Conservation (phyloP, 2,113 vertebrate species). For the Chaetorhynchus papuensis region DNA sequence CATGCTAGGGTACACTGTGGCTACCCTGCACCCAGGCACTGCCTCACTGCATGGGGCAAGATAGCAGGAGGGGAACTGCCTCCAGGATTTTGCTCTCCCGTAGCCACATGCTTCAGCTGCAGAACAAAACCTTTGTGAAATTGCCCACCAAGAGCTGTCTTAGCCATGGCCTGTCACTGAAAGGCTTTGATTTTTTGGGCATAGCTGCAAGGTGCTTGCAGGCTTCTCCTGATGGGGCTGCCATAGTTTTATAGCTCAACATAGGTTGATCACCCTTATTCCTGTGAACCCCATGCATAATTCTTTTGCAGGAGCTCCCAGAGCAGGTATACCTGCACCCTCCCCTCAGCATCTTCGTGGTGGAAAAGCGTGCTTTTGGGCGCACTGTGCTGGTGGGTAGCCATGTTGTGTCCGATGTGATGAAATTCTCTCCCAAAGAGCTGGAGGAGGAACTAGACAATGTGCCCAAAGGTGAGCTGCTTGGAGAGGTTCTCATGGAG, state of each 20-base stretch:
- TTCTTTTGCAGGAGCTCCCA: constrained; percentile 80
- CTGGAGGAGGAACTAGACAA: constrained; percentile 68
- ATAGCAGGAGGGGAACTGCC: not conserved
- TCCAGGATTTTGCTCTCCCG: not conserved
- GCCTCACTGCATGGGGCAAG: not conserved
- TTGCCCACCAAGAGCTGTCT: not conserved
- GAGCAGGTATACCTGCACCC: constrained; percentile 90
- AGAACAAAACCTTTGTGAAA: not conserved
- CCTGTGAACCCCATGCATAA: not conserved
- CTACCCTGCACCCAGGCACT: rapidly evolving
- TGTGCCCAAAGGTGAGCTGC: constrained; percentile 52
- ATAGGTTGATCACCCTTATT: not conserved
- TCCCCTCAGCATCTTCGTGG: constrained; percentile 88
- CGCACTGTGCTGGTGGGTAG: constrained; percentile 84
- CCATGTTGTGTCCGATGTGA: constrained; percentile 81
- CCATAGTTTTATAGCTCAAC: not conserved
- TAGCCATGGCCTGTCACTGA: not conserved
- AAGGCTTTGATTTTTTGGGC: not conserved
- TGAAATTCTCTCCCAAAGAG: constrained; percentile 78
- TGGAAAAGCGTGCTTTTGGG: constrained; percentile 87
- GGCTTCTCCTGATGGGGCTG: not conserved
- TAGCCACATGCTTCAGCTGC: not conserved
- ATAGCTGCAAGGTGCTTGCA: not conserved
- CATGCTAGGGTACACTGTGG: not conserved
- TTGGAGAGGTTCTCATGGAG: not conserved